A percentile compares a stretch with the other conserved stretches of the same genome.
phyloP scores from a whole-genome alignment of 2,797 vertebrate genomes.

The Distichodus sexfasciatus region DNA sequence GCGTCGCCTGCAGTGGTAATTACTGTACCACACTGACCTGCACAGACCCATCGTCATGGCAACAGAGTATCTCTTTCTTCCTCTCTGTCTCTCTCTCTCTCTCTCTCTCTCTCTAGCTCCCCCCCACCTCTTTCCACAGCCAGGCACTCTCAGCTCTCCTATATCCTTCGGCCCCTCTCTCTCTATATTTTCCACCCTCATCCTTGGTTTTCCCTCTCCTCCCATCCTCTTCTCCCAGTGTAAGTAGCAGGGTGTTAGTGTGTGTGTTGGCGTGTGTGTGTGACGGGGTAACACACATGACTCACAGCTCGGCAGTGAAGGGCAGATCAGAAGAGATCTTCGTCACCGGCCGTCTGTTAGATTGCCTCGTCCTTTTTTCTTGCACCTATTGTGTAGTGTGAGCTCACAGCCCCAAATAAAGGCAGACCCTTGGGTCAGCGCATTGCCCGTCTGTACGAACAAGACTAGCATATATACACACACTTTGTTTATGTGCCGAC shows the following conservation, averaged over 20 bases:
- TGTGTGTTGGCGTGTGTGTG: not conserved
- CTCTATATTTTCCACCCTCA: not conserved
- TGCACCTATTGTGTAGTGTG: not conserved
- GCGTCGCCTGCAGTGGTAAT: conserved; percentile 21
- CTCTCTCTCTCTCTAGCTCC: conserved; percentile 1
- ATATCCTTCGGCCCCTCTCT: not conserved
- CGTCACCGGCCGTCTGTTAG: not conserved
- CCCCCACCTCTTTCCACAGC: not conserved
- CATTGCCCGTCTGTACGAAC: too few species aligned
- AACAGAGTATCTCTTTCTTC: conserved; percentile 43
- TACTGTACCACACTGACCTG: conserved; percentile 42
- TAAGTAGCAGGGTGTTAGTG: not conserved
- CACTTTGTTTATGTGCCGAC: not conserved
- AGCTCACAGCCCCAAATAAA: not conserved
- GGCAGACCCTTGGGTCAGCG: too few species aligned
- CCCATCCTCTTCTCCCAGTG: not conserved
- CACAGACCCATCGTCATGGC: conserved; percentile 43
- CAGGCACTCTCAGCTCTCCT: conserved; percentile 9
- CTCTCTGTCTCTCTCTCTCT: not conserved
- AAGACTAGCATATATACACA: too few species aligned
- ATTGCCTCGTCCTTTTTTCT: not conserved
- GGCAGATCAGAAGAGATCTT: not conserved
- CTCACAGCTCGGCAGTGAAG: not conserved
- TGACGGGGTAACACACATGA: not conserved
- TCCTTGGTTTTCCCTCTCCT: not conserved